Evolutionary conservation across 2,113 vertebrate species (phyloP), one percentile per base, ranked within the genome.

Genomic region (Grallaria varia): DNA sequence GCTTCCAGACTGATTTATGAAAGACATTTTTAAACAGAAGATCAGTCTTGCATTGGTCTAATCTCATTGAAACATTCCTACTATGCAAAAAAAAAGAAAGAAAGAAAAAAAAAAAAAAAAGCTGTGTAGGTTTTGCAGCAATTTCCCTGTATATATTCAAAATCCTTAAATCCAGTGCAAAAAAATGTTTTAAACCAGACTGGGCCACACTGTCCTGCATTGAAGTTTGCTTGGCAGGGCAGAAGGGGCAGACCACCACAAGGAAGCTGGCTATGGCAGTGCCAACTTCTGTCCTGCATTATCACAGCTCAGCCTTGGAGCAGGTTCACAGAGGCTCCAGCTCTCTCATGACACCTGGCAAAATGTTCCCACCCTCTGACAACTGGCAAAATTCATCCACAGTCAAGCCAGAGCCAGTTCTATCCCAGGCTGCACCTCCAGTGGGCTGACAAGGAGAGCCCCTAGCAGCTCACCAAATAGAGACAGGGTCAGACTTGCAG

Each of bases 71-170:
- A 89, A 62, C 24, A 3, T 59, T 89, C 35, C 7, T 24, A 49
- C 22, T 0, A 0, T 8, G 21, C 4, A 31, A 47, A 53, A 64
- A 31, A 1, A 4, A 37, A 25, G n/a, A 59, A 25, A 27, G 16
- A 33, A 33, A 56, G 8, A 19, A 17, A 19, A 30, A 63, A 12
- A 40, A 30, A 40, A 27, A 19, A 42, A 33, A 33, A 16, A 8
- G 2, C 59, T 62, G n/a, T 5, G 14, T 40, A 35, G 40, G 4
- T 71, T 89, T 68, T 84, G 31, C 53, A 77, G 53, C 30, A 82
- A 42, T 64, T 81, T 94, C 37, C 42, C 39, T 22, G 3, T 31
- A 44, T 12, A 24, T 44, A 60, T 45, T 73, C n/a, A 60, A 87
- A 87, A 83, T 42, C 14, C 30, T 31, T 56, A 87, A 87, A 83